Conservation (phyloP, 2,113 vertebrate genomes). For the Girardinichthys multiradiatus region DNA sequence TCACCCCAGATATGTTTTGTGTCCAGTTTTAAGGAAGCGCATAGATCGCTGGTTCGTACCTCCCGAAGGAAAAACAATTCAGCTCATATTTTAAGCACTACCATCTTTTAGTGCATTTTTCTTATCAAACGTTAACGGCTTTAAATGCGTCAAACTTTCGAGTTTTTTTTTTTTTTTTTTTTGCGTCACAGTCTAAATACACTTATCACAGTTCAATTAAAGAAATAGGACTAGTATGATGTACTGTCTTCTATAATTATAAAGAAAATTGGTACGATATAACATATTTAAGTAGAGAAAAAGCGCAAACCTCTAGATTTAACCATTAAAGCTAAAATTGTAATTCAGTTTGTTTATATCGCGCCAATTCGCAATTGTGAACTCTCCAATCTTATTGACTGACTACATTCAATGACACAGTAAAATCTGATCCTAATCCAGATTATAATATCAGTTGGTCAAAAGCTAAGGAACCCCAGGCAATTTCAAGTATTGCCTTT, state of each 20-base stretch:
- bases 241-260: background rate
- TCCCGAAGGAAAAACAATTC: background rate
- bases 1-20: slow-evolving; percentile 42
- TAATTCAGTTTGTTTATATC: background rate
- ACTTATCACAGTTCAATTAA: background rate
- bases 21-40: slow-evolving; percentile 11
- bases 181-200: too few species aligned
- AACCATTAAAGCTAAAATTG: background rate
- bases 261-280: background rate
- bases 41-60: background rate
- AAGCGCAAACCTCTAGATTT: background rate
- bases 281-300: background rate
- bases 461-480: too few species aligned
- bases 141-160: too few species aligned
- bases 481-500: too few species aligned
- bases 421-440: too few species aligned
- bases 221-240: background rate
- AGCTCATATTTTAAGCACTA: background rate
- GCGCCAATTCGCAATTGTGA: background rate
- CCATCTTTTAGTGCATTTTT: background rate
- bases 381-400: background rate
- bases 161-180: too few species aligned
- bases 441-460: too few species aligned
- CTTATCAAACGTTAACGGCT: background rate
- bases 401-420: too few species aligned